Percentiles rank a stretch among this genome's conserved stretches.
phyloP scores from a whole-genome alignment of 2,888 invertebrate genomes.

The Melipona beecheii region DNA sequence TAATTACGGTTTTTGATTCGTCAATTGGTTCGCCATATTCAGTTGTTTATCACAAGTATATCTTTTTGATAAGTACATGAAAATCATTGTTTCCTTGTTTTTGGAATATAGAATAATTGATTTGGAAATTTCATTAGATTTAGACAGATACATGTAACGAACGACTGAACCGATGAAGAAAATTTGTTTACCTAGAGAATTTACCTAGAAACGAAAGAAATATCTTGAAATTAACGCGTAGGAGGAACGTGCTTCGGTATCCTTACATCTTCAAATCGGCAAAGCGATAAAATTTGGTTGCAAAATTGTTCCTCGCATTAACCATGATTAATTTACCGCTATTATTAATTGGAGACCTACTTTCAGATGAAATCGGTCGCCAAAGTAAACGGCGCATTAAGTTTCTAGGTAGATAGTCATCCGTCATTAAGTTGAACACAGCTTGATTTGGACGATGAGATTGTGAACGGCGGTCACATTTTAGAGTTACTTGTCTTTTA shows the following conservation, averaged over 20 bases:
- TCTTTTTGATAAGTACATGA: neutral
- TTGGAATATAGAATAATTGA: neutral
- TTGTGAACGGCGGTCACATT: neutral
- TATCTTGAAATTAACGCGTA: no score
- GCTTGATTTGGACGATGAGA: conserved; percentile 9
- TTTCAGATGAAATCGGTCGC: conserved; percentile 18
- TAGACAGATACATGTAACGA: neutral
- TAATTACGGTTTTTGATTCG: neutral
- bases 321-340: conserved; percentile 17
- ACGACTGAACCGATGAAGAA: neutral
- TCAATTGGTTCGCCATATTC: neutral
- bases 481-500: neutral
- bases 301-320: conserved; percentile 5
- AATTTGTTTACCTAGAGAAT: neutral
- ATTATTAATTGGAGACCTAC: conserved; percentile 12
- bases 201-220: neutral
- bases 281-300: conserved; percentile 1
- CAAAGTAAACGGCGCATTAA: conserved; percentile 17
- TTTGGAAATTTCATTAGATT: neutral
- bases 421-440: conserved; percentile 14
- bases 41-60: neutral
- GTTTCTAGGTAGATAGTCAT: conserved; percentile 15
- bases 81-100: neutral
- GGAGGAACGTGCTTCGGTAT: neutral
- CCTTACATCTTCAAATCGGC: neutral